phyloP scores from a whole-genome alignment of 2,888 invertebrate genomes.

The Plebejus anna region DNA sequence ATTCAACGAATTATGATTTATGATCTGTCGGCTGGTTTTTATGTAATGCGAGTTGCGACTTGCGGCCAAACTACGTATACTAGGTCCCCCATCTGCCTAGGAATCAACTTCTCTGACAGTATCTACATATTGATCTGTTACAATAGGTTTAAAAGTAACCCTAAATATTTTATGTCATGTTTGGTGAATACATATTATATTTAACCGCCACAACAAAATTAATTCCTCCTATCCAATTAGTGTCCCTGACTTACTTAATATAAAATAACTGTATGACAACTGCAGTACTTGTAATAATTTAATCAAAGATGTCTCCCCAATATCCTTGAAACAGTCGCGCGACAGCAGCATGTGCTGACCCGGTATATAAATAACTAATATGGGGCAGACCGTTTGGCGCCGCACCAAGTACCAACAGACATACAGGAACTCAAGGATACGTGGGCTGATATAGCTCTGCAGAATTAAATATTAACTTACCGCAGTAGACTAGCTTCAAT shows the following conservation, averaged over 20 bases:
- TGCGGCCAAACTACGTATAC: no score
- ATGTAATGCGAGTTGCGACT: no score
- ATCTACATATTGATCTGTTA: no score
- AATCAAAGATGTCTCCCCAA: neutral
- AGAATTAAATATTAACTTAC: neutral
- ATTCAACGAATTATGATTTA: no score
- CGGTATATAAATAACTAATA: constrained; percentile 36
- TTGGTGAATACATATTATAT: no score
- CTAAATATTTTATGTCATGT: no score
- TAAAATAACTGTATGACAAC: no score
- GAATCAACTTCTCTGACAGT: no score
- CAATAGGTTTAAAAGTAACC: no score
- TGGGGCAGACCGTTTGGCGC: constrained; percentile 40
- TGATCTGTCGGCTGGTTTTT: no score
- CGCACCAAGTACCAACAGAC: constrained; percentile 37
- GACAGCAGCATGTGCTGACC: constrained; percentile 14
- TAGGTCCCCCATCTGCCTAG: no score
- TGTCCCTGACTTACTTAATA: no score
- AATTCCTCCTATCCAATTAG: neutral
- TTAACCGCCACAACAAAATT: neutral
- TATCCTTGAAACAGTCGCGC: constrained; percentile 1
- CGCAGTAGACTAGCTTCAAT: neutral
- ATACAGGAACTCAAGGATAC: constrained; percentile 14
- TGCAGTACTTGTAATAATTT: neutral
- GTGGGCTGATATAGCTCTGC: neutral